These are phyloP conservation scores for Orthosia incerta DNA, from an alignment of 2,888 invertebrate species.

Conservation along the genomic window DNA sequence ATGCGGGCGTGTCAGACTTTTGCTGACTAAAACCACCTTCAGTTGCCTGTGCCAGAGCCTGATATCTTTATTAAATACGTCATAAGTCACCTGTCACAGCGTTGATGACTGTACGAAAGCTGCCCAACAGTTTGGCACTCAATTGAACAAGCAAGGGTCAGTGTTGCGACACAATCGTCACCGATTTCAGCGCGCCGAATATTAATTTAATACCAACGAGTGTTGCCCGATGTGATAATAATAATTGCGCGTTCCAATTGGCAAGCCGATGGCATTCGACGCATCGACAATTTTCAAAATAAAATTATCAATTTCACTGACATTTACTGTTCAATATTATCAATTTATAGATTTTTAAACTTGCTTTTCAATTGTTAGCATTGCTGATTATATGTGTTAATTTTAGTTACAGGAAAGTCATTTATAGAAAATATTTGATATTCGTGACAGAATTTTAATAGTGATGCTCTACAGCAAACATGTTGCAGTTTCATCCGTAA, in stretches of 20 bases:
- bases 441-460: not conserved
- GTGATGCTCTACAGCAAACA: not conserved
- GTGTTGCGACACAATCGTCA: constrained; percentile 42
- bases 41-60: too few species aligned
- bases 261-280: constrained; percentile 42
- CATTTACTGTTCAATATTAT: constrained; percentile 46
- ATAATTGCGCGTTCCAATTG: constrained; percentile 69
- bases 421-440: not conserved
- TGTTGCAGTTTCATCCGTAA: not conserved
- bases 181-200: constrained; percentile 55
- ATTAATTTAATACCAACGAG: constrained; percentile 70
- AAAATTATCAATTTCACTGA: constrained; percentile 41
- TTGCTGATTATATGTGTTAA: not conserved
- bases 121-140: constrained; percentile 68
- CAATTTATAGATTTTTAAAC: constrained; percentile 11
- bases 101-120: constrained; percentile 43
- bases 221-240: constrained; percentile 72
- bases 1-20: too few species aligned
- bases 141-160: constrained; percentile 64
- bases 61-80: not conserved
- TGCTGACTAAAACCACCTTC: too few species aligned
- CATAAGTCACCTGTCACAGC: not conserved
- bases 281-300: constrained; percentile 40
- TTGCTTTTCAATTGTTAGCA: constrained; percentile 19
- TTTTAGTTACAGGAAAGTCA: not conserved